Evolutionary conservation across 2,113 vertebrate species (phyloP).

Genomic region (Indri indri): DNA sequence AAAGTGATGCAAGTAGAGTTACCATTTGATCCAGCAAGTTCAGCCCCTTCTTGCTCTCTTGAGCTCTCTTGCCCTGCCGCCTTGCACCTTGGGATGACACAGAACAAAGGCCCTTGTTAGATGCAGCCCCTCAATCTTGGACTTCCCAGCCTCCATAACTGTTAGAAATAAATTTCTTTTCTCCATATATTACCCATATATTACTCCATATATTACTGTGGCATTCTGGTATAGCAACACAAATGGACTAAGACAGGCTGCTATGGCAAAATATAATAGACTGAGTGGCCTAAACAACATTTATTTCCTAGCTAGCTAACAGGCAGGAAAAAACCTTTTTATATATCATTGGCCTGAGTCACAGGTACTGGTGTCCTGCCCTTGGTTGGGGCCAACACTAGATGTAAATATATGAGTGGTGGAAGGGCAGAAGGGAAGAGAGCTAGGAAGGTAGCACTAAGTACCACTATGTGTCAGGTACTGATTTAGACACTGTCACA

Average conservation of each 20-base stretch:
- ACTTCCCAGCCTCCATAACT: background rate
- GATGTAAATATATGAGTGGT: background rate
- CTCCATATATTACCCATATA: background rate
- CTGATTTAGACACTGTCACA: background rate
- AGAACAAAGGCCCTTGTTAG: background rate
- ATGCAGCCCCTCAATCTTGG: background rate
- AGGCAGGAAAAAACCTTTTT: background rate
- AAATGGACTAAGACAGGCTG: background rate
- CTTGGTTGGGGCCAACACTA: background rate
- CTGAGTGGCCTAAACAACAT: background rate
- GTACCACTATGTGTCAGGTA: background rate
- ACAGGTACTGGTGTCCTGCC: background rate
- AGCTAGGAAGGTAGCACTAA: background rate
- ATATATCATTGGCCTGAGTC: background rate
- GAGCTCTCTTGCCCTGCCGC: background rate
- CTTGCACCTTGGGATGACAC: background rate
- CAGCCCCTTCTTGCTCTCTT: background rate
- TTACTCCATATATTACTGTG: background rate
- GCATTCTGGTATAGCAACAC: background rate
- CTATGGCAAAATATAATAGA: background rate
- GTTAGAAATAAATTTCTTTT: background rate
- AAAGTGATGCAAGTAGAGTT: too few species aligned
- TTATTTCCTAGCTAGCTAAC: background rate
- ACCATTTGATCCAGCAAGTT: too few species aligned
- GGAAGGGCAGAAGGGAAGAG: background rate